Evolutionary conservation across 2,797 vertebrate species (phyloP), one percentile per base, ranked within the genome.

Genomic region (Coracias cyanogaster): DNA sequence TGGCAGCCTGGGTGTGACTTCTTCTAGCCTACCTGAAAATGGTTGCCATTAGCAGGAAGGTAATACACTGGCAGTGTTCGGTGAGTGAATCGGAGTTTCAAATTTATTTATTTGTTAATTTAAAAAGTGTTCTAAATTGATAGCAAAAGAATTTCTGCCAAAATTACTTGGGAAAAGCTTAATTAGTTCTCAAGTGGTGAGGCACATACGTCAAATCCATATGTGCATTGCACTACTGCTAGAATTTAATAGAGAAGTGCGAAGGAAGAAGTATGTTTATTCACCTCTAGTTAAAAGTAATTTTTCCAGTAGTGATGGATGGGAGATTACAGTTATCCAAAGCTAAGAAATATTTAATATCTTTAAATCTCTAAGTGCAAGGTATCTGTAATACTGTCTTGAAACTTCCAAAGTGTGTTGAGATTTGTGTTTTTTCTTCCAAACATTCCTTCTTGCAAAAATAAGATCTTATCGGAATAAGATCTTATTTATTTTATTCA

Each of bases 1-100:
- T 92, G 84, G 93, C 91, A 97, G 69, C 41, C 76, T 90, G 83
- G 94, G 61, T 62, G 91, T 94, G 93, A 95, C 94, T 91, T 87
- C 55, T 41, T 79, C 29, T 85, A 93, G 58, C 41, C 72, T 77
- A 33, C 72, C 95, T 95, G 79, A 93, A 90, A 90, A 94, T 80
- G 46, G 84, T 69, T 95, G 49, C 60, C 52, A 22, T 77, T 67
- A 55, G 61, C 39, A 73, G 48, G 82, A 67, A 93, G 48, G 60
- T 82, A 70, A 92, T 67, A n/a, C 76, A 28, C 20, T 88, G 48
- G 43, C 74, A 46, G 29, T 71, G 74, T 73, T 95, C 58, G 76
- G 20, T 67, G 71, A 73, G 13, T 72, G 41, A 93, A 86, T 73
- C 69, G 92, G 62, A 52, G 66, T 16, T 57, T 52, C n/a, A 20